A percentile compares a stretch with the other conserved stretches of the same genome.
Conservation (phyloP, 1,140 invertebrate species). For the Caenorhabditis inopinata region DNA sequence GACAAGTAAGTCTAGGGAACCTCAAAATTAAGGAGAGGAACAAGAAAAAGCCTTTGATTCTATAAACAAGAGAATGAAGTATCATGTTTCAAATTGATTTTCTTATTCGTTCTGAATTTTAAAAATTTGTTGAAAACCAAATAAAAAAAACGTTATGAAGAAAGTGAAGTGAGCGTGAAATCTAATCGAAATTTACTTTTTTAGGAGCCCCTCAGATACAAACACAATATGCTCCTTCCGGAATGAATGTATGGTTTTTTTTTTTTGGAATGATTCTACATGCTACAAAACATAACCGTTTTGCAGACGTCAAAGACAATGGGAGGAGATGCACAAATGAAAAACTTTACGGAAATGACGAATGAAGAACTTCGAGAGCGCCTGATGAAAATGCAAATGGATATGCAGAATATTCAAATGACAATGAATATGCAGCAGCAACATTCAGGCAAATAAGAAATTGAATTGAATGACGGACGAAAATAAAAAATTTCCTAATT, state of each 20-base stretch:
- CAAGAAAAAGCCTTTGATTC: too few relatives aligned
- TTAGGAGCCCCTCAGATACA: neutral
- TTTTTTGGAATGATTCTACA: neutral
- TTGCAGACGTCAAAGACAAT: slow-evolving; percentile 15
- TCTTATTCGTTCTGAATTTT: too few relatives aligned
- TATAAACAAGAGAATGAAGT: neutral
- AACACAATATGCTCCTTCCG: neutral
- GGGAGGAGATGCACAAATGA: slow-evolving; percentile 18
- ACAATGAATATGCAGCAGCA: slow-evolving; percentile 20
- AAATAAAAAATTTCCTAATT: neutral
- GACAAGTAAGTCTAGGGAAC: neutral
- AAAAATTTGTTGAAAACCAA: too few relatives aligned
- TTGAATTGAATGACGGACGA: neutral
- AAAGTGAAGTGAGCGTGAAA: too few relatives aligned
- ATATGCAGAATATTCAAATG: slow-evolving; percentile 30
- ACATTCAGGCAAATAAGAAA: neutral
- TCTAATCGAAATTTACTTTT: neutral
- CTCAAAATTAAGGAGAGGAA: too few relatives aligned
- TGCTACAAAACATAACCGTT: neutral
- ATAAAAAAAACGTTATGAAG: too few relatives aligned
- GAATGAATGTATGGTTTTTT: neutral
- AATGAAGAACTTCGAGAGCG: neutral
- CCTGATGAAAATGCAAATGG: slow-evolving; percentile 28
- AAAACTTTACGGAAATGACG: slow-evolving; percentile 30
- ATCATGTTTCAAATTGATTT: neutral